phyloP scores from a whole-genome alignment of 1,140 invertebrate genomes.

The Bilobella aurantiaca region DNA sequence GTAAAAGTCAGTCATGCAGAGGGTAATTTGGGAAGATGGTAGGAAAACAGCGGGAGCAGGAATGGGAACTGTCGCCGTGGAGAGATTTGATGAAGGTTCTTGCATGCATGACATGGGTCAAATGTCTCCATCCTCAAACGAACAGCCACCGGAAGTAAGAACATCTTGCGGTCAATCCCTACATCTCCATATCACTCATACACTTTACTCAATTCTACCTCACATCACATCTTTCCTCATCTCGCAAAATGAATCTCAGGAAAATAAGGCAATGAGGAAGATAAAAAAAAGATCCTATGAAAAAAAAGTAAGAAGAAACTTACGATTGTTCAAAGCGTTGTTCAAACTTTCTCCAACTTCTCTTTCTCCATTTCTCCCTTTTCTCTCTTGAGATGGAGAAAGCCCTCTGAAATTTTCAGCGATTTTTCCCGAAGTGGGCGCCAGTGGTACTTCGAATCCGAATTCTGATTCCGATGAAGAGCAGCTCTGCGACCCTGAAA shows the following conservation, averaged over 20 bases:
- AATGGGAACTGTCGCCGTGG: not conserved
- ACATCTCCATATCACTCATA: not conserved
- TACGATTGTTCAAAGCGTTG: not conserved
- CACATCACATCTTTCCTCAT: too few relatives aligned
- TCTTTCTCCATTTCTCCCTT: not conserved
- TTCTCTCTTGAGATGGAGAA: not conserved
- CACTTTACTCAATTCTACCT: not conserved
- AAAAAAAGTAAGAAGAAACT: not conserved
- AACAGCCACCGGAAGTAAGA: constrained; percentile 11
- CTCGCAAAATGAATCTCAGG: not conserved
- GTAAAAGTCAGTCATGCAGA: not conserved
- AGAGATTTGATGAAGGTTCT: not conserved
- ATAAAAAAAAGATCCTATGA: not conserved
- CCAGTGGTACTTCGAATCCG: too few relatives aligned
- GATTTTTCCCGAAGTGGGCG: too few relatives aligned
- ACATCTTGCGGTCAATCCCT: not conserved
- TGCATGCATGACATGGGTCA: constrained; percentile 15
- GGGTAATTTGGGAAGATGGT: not conserved
- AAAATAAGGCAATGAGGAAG: not conserved
- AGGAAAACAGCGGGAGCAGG: not conserved
- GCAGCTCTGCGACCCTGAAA: too few relatives aligned
- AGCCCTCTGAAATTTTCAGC: too few relatives aligned
- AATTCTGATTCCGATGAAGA: too few relatives aligned
- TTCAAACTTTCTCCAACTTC: not conserved
- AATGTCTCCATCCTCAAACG: constrained; percentile 14